Conservation (phyloP, 2,113 vertebrate species). For the Cebidichthys violaceus region DNA sequence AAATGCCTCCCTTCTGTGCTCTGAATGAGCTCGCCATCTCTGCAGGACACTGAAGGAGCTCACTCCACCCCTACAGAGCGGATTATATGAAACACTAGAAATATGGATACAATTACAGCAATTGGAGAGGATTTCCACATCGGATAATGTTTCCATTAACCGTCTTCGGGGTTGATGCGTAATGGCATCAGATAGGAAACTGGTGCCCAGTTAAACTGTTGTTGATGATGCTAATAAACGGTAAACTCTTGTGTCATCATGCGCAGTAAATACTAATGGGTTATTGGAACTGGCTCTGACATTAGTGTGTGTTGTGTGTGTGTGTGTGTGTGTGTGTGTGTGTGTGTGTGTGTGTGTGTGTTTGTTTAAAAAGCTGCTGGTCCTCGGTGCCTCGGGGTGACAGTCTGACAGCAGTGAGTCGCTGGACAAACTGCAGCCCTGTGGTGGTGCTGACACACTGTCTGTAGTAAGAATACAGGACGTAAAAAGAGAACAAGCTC, state of each 20-base stretch:
- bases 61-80: conserved; percentile 17
- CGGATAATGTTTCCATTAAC: conserved; percentile 36
- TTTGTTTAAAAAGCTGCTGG: conserved; percentile 49
- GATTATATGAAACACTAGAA: conserved; percentile 30
- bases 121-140: conserved; percentile 38
- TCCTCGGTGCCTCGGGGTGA: conserved; percentile 21
- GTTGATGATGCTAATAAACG: conserved; percentile 19
- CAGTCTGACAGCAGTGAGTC: conserved; percentile 51
- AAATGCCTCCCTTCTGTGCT: conserved; percentile 46
- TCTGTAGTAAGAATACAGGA: conserved; percentile 37
- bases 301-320: no score
- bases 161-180: conserved; percentile 33
- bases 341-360: no score
- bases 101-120: conserved; percentile 35
- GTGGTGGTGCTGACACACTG: conserved; percentile 38
- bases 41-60: conserved; percentile 25
- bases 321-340: no score
- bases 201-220: conserved; percentile 10
- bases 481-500: conserved; percentile 16
- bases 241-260: conserved; percentile 18
- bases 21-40: conserved; percentile 47
- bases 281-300: conserved; percentile 42
- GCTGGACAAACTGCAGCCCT: conserved; percentile 37
- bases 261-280: conserved; percentile 25
- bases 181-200: conserved; percentile 32